Conservation (phyloP, 1,140 invertebrate genomes). For the Cherax quadricarinatus region DNA sequence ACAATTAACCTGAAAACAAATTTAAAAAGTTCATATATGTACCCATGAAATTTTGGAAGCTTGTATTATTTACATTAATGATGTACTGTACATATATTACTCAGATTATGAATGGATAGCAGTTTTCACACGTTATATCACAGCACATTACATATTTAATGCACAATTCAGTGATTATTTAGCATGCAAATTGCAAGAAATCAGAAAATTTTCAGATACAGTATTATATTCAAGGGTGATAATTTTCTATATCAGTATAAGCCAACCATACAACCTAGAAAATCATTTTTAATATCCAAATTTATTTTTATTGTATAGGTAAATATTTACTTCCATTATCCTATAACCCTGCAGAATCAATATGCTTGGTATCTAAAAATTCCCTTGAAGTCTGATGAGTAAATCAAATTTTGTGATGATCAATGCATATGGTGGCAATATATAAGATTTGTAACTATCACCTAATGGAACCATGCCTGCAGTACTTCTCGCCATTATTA, state of each 20-base stretch:
- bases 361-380: not conserved
- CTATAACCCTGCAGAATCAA: not conserved
- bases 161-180: not conserved
- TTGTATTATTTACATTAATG: not conserved
- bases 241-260: no score
- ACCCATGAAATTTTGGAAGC: not conserved
- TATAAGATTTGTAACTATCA: not conserved
- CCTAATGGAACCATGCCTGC: not conserved
- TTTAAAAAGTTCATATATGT: not conserved
- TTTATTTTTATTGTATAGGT: no score
- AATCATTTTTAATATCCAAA: no score
- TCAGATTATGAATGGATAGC: not conserved
- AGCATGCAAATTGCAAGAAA: not conserved
- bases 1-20: not conserved
- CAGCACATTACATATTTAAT: not conserved
- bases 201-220: not conserved
- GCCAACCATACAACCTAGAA: no score
- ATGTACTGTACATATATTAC: not conserved
- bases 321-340: not conserved
- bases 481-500: not conserved
- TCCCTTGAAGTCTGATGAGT: not conserved
- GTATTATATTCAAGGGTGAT: not conserved
- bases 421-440: not conserved
- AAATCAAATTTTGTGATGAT: not conserved
- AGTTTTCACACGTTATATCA: not conserved